Evolutionary conservation across 2,797 vertebrate species (phyloP).

Genomic region (Anas flavirostris): DNA sequence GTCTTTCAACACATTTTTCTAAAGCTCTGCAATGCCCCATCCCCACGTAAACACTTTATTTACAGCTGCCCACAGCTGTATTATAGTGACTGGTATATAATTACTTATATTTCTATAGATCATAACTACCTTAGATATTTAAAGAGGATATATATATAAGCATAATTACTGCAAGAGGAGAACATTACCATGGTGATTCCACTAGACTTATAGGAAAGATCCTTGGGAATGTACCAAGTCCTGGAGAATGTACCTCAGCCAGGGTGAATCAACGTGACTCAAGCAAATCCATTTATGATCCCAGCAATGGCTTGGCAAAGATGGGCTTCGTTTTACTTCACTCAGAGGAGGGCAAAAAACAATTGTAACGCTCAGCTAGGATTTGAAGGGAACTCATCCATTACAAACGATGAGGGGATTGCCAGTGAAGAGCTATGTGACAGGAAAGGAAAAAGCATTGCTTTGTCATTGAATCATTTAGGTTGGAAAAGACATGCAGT

Average conservation of each 20-base stretch:
- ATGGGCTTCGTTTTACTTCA: background rate
- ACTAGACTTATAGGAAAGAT: background rate
- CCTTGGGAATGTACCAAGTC: background rate
- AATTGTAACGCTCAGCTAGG: fast-evolving
- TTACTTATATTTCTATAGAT: slow-evolving; percentile 29
- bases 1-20: background rate
- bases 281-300: background rate
- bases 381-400: background rate
- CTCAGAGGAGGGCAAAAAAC: fast-evolving
- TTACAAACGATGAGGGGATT: background rate
- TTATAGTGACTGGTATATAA: background rate
- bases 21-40: background rate
- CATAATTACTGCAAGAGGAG: background rate
- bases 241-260: background rate
- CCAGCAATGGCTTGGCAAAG: background rate
- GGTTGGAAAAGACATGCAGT: background rate
- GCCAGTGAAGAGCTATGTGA: background rate
- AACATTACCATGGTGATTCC: slow-evolving; percentile 26
- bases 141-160: background rate
- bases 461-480: background rate
- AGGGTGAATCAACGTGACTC: background rate
- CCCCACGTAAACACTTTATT: background rate
- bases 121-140: background rate
- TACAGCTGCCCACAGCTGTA: slow-evolving; percentile 7
- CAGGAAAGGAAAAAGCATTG: background rate